Evolutionary conservation across 1,140 invertebrate species (phyloP).

Genomic region (Pseudobourletiella spinata): DNA sequence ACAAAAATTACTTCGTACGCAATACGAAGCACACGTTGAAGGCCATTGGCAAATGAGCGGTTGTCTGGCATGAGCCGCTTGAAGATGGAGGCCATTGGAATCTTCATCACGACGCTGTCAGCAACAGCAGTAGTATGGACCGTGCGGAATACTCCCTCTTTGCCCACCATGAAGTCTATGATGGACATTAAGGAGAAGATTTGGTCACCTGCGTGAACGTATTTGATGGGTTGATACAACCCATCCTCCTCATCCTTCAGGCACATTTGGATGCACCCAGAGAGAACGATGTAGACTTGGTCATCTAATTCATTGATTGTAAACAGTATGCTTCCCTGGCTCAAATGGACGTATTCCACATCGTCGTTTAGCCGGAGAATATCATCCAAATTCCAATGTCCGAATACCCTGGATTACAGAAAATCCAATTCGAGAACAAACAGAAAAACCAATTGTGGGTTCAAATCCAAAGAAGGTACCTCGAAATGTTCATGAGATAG

Average conservation of each 20-base stretch:
- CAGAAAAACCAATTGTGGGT: neutral
- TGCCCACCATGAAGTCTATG: neutral
- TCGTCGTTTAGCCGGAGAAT: neutral
- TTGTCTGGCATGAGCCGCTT: neutral
- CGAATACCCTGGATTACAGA: neutral
- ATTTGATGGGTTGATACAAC: neutral
- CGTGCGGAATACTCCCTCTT: neutral
- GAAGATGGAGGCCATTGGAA: neutral
- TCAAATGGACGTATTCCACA: neutral
- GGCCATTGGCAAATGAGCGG: neutral
- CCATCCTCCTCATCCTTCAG: neutral
- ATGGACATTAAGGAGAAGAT: neutral
- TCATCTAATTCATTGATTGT: neutral
- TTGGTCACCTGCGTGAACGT: neutral
- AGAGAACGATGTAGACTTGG: neutral
- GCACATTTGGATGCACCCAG: neutral
- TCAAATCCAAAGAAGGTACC: neutral
- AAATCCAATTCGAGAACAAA: neutral
- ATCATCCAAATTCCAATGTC: neutral
- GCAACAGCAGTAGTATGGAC: neutral
- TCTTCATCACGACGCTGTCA: neutral
- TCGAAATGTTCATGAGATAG: neutral
- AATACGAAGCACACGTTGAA: conserved; percentile 1
- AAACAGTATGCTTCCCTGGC: neutral
- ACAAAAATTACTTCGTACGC: conserved; percentile 15